Evolutionary conservation across 2,888 invertebrate species (phyloP), one percentile per base, ranked within the genome.

Genomic region (Lasioglossum vierecki): DNA sequence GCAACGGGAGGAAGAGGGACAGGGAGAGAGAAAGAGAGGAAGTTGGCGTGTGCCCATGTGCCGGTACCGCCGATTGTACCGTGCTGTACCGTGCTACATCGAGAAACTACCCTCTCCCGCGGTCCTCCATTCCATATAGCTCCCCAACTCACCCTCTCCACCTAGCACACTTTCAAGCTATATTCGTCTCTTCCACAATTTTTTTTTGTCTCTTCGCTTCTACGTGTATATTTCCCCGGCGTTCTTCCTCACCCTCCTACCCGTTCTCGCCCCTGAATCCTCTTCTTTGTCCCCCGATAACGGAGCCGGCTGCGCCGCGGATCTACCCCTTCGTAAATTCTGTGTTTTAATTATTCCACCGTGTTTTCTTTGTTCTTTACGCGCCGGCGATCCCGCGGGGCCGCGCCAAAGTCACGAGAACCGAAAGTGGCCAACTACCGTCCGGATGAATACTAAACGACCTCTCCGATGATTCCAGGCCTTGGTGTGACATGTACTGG

Each of bases 321-420:
- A 70, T 41, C 72, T 30, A 79, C 80, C 82, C 83, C 76, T 80
- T 88, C 81, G 89, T 90, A 88, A 91, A 92, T 91, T 91, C 91
- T 90, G 80, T 90, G 88, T 93, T 94, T 94, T 93, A 93, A 93
- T 93, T 93, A 92, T 92, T 92, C 89, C 86, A 75, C 85, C 78
- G 60, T 72, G 85, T 71, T 35, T 75, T 49, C 84, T 84, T 84
- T 84, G 84, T 84, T 72, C 85, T 79, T 78, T 63, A 78, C 44
- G 80, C 53, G 63, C 39, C 2, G 53, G n/a, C 68, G 53, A 57
- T 60, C 66, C 76, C 18, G 66, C 68, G 53, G 39, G 6, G 60
- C 72, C 41, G 46, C 71, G 44, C 72, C 39, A 26, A 70, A 70
- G 70, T n/a, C 70, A n/a, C 22, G 41, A 41, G n/a, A 13, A 22